A percentile compares a stretch with the other conserved stretches of the same genome.
Evolutionary conservation across 2,888 invertebrate species (phyloP).

Genomic region (Alsophila aescularia): DNA sequence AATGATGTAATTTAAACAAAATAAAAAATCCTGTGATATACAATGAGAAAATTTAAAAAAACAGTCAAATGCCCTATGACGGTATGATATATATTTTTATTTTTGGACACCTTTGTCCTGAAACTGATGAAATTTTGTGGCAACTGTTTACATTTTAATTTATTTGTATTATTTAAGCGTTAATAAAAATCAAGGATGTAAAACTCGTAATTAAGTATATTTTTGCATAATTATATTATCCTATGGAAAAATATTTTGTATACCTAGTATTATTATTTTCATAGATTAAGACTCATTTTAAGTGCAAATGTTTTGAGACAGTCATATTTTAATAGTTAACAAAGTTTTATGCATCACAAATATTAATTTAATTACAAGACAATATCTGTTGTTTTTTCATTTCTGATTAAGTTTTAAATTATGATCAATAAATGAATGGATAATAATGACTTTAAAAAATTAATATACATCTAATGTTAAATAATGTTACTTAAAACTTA

Average conservation of each 20-base stretch:
- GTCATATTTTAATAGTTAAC: constrained; percentile 12
- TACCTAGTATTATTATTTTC: neutral
- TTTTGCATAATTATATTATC: constrained; percentile 21
- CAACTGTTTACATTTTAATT: constrained; percentile 1
- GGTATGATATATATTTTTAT: too few species aligned
- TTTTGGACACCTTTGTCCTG: too few species aligned
- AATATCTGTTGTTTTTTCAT: too few species aligned
- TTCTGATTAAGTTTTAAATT: too few species aligned
- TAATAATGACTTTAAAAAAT: too few species aligned
- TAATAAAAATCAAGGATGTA: constrained; percentile 9
- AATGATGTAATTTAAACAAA: too few species aligned
- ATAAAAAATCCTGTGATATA: too few species aligned
- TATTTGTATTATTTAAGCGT: constrained; percentile 13
- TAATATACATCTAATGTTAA: too few species aligned
- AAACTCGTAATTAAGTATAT: constrained; percentile 14
- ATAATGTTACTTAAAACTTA: too few species aligned
- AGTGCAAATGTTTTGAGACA: constrained; percentile 11
- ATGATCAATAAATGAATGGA: too few species aligned
- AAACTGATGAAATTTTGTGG: neutral
- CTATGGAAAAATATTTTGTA: neutral
- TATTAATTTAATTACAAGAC: neutral
- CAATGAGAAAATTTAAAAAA: too few species aligned
- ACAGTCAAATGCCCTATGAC: too few species aligned
- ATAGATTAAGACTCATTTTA: constrained; percentile 7
- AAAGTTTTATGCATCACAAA: neutral